Evolutionary conservation across 2,888 invertebrate species (phyloP).

Genomic region (Netelia melanura): DNA sequence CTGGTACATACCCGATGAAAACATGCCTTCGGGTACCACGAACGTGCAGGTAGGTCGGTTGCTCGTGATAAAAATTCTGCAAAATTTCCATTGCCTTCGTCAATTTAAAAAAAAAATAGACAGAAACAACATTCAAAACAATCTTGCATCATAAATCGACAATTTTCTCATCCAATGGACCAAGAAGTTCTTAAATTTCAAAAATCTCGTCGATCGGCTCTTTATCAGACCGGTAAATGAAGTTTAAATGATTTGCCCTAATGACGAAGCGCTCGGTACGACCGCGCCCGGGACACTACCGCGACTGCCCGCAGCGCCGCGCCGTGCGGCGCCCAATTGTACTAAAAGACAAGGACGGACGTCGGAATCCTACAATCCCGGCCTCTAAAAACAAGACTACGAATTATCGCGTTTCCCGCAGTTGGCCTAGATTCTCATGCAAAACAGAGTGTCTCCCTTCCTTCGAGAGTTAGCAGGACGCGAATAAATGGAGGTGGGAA

Average conservation of each 20-base stretch:
- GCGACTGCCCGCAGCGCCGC: neutral
- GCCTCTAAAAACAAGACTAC: neutral
- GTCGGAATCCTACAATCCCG: neutral
- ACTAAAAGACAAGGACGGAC: conserved; percentile 1
- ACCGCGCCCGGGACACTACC: too few species aligned
- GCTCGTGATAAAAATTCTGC: neutral
- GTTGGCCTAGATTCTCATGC: conserved; percentile 64
- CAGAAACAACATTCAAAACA: too few species aligned
- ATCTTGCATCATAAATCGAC: too few species aligned
- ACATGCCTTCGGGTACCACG: neutral
- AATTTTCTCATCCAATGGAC: too few species aligned
- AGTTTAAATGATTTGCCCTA: too few species aligned
- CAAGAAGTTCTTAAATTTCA: too few species aligned
- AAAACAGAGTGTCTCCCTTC: conserved; percentile 11
- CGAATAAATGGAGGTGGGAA: neutral
- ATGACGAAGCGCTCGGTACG: too few species aligned
- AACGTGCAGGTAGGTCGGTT: neutral
- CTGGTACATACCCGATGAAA: conserved; percentile 13
- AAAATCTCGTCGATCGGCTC: too few species aligned
- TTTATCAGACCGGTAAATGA: too few species aligned
- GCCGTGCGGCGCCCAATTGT: neutral
- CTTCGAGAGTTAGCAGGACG: neutral
- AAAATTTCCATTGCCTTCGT: neutral
- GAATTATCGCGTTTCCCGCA: conserved; percentile 55
- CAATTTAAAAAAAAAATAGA: neutral